Evolutionary conservation across 1,140 invertebrate genomes (phyloP).

Genomic region (Drosophila insularis): DNA sequence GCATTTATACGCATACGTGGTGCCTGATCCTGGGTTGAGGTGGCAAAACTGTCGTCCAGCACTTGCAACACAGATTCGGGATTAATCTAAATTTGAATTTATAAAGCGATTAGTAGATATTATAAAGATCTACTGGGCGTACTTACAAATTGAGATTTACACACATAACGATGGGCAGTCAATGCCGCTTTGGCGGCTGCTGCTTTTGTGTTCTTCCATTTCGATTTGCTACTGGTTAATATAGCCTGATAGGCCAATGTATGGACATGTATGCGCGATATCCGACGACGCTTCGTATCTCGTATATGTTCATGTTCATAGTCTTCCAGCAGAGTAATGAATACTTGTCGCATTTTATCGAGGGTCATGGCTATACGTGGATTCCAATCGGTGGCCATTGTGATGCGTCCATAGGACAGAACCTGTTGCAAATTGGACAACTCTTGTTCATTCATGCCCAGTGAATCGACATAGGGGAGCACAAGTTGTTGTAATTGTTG

Average conservation of each 20-base stretch:
- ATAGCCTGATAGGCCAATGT: conserved; percentile 94
- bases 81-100: conserved; percentile 85
- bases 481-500: conserved; percentile 87
- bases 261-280: conserved; percentile 93
- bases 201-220: conserved; percentile 90
- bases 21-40: conserved; percentile 83
- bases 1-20: conserved; percentile 86
- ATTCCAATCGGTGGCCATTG: conserved; percentile 89
- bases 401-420: conserved; percentile 88
- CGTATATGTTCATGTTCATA: conserved; percentile 35
- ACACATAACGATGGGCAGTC: conserved; percentile 93
- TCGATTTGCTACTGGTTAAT: conserved; percentile 85
- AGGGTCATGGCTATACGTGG: conserved; percentile 91
- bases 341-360: conserved; percentile 92
- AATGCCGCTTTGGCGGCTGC: conserved; percentile 93
- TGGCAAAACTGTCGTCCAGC: conserved; percentile 93
- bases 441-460: conserved; percentile 96
- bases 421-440: conserved; percentile 90
- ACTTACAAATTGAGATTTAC: conserved; percentile 87
- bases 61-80: conserved; percentile 88
- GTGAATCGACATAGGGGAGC: conserved; percentile 90
- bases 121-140: too few species aligned
- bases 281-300: conserved; percentile 81
- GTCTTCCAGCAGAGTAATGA: conserved; percentile 83
- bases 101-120: too few species aligned